These are phyloP conservation scores for Zalophus californianus DNA, from an alignment of 2,797 vertebrate species.

Conservation along the genomic window DNA sequence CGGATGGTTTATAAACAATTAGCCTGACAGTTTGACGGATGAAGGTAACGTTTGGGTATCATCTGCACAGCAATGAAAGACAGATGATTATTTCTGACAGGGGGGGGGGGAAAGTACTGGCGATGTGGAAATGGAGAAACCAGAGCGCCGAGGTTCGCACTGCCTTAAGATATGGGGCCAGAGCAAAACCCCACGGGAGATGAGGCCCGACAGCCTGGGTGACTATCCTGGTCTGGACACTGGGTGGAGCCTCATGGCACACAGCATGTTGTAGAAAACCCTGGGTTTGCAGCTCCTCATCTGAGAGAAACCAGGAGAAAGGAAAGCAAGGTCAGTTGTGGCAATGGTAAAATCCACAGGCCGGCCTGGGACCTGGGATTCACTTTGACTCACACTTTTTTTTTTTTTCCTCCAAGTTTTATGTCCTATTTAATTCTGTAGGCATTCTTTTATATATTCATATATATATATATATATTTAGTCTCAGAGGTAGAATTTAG, in stretches of 20 bases:
- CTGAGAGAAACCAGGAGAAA: not conserved
- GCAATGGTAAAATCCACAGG: not conserved
- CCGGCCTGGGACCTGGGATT: not conserved
- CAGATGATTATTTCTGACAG: conserved; percentile 63
- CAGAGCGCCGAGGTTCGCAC: not conserved
- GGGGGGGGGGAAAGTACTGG: not conserved
- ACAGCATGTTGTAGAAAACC: not conserved
- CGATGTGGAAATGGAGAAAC: not conserved
- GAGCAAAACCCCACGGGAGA: not conserved
- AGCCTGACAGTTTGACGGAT: conserved; percentile 65
- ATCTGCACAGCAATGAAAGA: conserved; percentile 64
- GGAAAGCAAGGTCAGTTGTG: not conserved
- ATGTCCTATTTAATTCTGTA: not conserved
- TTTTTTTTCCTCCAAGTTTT: not conserved
- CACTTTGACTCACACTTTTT: not conserved
- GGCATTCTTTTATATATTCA: not conserved
- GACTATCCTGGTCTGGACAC: not conserved
- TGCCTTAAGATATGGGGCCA: not conserved
- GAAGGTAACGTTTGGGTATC: conserved; percentile 68
- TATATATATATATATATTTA: not conserved
- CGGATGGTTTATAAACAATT: conserved; percentile 75
- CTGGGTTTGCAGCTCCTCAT: not conserved
- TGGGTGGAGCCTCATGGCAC: not conserved
- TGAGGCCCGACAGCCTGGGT: not conserved
- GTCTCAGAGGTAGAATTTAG: not conserved